Evolutionary conservation across 2,888 invertebrate genomes (phyloP), one percentile per base, ranked within the genome.

Genomic region (Lordiphosa fenestrarum): DNA sequence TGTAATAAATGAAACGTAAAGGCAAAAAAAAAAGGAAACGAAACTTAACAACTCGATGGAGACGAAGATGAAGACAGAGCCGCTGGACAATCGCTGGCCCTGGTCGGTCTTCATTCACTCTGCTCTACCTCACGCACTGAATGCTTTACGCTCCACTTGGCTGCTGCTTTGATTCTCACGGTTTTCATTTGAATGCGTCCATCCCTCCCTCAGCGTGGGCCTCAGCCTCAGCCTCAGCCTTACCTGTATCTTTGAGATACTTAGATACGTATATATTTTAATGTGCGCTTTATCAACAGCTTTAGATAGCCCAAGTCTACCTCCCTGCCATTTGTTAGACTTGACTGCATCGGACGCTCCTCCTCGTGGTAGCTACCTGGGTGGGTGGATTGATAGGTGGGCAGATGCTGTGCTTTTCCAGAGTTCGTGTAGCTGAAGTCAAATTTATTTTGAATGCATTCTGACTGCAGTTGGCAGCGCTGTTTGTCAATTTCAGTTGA

Each of bases 241-340:
- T 53, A 74, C 70, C 73, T 72, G 71, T 73, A 75, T 69, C 80
- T 80, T 64, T 66, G 52, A 80, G 80, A 80, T 80, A 76, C 71
- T 76, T 69, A 66, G 80, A 76, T 78, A 78, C 76, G 66, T 80
- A 80, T 80, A 64, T 64, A 64, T 64, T 76, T 76, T 76, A 80
- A 76, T 80, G 80, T 80, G 69, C 80, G 80, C 80, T 76, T 76
- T 76, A 76, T 76, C 80, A 76, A 76, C 80, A 80, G 80, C 75
- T 76, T 80, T 71, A 73, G 73, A 76, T 74, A 73, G 68, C 35
- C 47, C 13, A 15, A 13, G 38, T 30, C 59, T 63, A n/a, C n/a
- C 42, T 63, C 42, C 33, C 61, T 62, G 70, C 55, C 71, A 69
- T 68, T 73, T 65, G 73, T 71, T 63, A 63, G 72, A 69, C 69